These are phyloP conservation scores for Eremophila alpestris DNA, from an alignment of 2,797 vertebrate genomes.

Conservation along the genomic window DNA sequence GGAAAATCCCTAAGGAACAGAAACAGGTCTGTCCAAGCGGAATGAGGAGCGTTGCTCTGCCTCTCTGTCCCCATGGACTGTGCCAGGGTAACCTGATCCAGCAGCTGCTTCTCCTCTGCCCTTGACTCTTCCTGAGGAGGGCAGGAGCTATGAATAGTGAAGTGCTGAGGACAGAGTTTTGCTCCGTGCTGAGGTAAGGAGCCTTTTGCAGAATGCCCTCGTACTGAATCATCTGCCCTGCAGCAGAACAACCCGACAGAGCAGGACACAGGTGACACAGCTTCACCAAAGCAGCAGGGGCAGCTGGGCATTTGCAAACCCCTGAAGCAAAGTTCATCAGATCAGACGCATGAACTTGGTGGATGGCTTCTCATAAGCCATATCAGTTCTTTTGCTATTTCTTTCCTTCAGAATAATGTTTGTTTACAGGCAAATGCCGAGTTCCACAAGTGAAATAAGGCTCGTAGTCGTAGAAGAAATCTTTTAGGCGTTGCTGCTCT, in stretches of 20 bases:
- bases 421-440: neutral
- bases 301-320: neutral
- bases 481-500: neutral
- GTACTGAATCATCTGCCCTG: neutral
- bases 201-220: neutral
- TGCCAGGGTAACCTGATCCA: neutral
- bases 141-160: neutral
- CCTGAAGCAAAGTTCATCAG: neutral
- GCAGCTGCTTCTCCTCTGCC: neutral
- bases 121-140: neutral
- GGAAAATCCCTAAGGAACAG: neutral
- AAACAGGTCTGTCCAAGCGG: rapidly evolving
- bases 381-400: neutral
- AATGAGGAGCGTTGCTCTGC: neutral
- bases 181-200: neutral
- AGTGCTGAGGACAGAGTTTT: neutral
- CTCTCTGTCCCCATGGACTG: rapidly evolving
- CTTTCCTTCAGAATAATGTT: neutral
- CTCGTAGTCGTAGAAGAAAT: neutral
- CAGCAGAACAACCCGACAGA: neutral
- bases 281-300: neutral
- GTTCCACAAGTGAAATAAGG: neutral
- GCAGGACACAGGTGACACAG: neutral
- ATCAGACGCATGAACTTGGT: rapidly evolving
- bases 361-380: neutral